A percentile compares a stretch with the other conserved stretches of the same genome.
These are phyloP conservation scores for Platyura marginata DNA, from an alignment of 1,140 invertebrate species.

Conservation along the genomic window DNA sequence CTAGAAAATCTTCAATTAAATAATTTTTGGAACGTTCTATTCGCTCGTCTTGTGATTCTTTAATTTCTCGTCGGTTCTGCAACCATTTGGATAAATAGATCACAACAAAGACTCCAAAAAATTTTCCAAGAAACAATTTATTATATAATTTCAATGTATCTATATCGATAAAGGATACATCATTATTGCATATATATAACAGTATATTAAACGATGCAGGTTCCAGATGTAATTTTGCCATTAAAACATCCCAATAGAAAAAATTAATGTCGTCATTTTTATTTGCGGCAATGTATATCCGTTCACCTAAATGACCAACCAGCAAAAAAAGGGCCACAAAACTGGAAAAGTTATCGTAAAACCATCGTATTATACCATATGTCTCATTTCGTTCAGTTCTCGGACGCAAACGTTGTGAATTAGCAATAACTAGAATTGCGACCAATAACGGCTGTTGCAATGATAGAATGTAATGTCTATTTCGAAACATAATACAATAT, in stretches of 20 bases:
- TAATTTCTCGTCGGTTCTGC: constrained; percentile 11
- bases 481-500: constrained; percentile 16
- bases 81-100: constrained; percentile 22
- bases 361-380: too few relatives aligned
- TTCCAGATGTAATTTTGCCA: constrained; percentile 1
- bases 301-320: too few relatives aligned
- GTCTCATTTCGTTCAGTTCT: too few relatives aligned
- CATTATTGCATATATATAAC: constrained; percentile 11
- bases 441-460: constrained; percentile 15
- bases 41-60: constrained; percentile 9
- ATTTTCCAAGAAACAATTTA: constrained; percentile 19
- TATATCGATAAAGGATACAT: constrained; percentile 12
- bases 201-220: neutral
- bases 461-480: constrained; percentile 14
- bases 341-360: too few relatives aligned
- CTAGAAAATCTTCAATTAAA: constrained; percentile 21
- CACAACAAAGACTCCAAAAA: constrained; percentile 21
- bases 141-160: constrained; percentile 17
- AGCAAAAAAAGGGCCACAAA: too few relatives aligned
- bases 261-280: constrained; percentile 1
- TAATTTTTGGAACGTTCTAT: constrained; percentile 20
- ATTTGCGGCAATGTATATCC: neutral
- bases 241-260: constrained; percentile 1
- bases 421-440: constrained; percentile 13
- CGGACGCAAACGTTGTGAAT: constrained; percentile 7